These are phyloP conservation scores for Forbesichthys papilliferus DNA, from an alignment of 2,113 vertebrate genomes.

Conservation along the genomic window DNA sequence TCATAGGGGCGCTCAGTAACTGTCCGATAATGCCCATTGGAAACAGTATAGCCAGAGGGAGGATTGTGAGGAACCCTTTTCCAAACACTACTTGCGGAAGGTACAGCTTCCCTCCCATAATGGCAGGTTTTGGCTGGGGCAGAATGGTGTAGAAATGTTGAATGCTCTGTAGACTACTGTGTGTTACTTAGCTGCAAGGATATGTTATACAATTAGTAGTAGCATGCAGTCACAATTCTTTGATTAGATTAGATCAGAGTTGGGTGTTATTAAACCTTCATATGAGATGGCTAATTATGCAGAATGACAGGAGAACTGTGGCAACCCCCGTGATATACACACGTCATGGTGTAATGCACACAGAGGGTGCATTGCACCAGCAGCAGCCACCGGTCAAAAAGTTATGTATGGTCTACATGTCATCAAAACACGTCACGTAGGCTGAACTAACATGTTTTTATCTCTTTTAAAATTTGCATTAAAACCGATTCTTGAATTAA, in stretches of 20 bases:
- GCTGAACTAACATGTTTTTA: too few species aligned
- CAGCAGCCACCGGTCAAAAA: slow-evolving; percentile 24
- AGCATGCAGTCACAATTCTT: too few species aligned
- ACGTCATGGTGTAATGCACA: slow-evolving; percentile 10
- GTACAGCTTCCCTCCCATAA: slow-evolving; percentile 36
- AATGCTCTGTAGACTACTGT: not conserved
- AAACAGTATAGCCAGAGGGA: slow-evolving; percentile 51
- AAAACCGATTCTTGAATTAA: too few species aligned
- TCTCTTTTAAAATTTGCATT: too few species aligned
- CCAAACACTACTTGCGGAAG: slow-evolving; percentile 15
- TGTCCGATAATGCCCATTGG: slow-evolving; percentile 25
- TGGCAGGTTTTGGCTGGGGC: slow-evolving; percentile 11
- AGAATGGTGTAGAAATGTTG: slow-evolving; percentile 9
- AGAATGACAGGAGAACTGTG: not conserved
- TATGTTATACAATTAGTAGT: slow-evolving; percentile 3
- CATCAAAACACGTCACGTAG: too few species aligned
- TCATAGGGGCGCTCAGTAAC: slow-evolving; percentile 55
- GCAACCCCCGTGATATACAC: not conserved
- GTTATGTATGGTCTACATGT: slow-evolving; percentile 20
- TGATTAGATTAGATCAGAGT: not conserved
- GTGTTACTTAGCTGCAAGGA: slow-evolving; percentile 42
- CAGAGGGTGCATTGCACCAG: slow-evolving; percentile 31
- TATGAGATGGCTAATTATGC: not conserved
- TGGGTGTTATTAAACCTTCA: not conserved
- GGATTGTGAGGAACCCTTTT: slow-evolving; percentile 35